These are phyloP conservation scores for Neosilurus mollespiculum DNA, from an alignment of 2,797 vertebrate species.

Conservation along the genomic window DNA sequence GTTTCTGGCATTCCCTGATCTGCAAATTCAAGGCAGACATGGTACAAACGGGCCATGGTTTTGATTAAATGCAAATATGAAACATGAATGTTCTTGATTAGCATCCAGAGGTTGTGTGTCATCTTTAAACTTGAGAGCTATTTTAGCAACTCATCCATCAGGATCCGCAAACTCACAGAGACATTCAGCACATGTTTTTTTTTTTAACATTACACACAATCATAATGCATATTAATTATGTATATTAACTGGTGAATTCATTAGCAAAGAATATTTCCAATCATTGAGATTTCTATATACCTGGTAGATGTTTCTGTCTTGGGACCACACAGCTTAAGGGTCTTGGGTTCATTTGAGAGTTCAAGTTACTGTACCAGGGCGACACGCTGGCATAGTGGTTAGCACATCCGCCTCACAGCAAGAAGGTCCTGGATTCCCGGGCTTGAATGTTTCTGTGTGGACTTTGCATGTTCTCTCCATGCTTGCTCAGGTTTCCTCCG, in stretches of 20 bases:
- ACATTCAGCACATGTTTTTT: neutral
- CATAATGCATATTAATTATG: neutral
- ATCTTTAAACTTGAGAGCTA: slow-evolving; percentile 27
- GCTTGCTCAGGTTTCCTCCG: no score
- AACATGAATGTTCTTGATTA: slow-evolving; percentile 50
- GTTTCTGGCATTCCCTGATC: slow-evolving; percentile 69
- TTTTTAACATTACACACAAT: neutral
- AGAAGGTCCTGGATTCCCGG: no score
- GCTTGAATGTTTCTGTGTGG: no score
- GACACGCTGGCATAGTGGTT: no score
- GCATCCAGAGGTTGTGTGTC: slow-evolving; percentile 18
- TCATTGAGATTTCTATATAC: no score
- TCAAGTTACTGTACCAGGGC: neutral
- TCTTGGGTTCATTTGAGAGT: neutral
- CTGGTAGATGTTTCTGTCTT: neutral
- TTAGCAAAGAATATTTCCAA: neutral
- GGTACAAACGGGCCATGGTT: slow-evolving; percentile 62
- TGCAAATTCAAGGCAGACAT: slow-evolving; percentile 65
- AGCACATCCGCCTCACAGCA: no score
- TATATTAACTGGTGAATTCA: neutral
- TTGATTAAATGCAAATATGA: slow-evolving; percentile 74
- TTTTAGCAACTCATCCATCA: slow-evolving; percentile 10
- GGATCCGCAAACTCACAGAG: neutral
- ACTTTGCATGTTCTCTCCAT: no score
- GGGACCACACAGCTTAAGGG: neutral